Evolutionary conservation across 2,113 vertebrate species (phyloP).

Genomic region (Pelecanus crispus): DNA sequence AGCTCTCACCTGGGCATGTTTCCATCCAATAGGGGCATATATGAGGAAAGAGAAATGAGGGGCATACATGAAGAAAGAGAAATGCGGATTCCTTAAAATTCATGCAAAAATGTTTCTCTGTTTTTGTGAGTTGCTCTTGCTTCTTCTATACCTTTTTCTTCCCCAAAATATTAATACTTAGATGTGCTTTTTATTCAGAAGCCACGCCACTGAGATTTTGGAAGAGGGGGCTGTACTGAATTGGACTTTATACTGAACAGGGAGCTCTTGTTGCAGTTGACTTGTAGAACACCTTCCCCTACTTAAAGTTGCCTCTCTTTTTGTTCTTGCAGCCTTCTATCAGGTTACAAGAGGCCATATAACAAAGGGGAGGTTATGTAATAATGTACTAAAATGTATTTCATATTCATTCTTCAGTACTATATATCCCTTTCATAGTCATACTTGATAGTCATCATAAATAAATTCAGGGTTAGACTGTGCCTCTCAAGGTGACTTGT

Average conservation of each 20-base stretch:
- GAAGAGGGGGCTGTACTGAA: background rate
- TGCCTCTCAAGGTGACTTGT: slow-evolving; percentile 40
- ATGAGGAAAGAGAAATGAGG: background rate
- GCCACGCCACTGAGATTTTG: background rate
- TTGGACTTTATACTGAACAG: background rate
- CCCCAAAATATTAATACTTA: background rate
- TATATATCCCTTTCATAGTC: slow-evolving; percentile 1
- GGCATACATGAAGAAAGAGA: background rate
- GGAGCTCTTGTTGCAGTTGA: background rate
- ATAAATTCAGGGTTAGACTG: slow-evolving; percentile 29
- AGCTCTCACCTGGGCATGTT: background rate
- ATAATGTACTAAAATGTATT: background rate
- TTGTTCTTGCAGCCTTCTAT: background rate
- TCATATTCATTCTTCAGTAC: slow-evolving; percentile 19
- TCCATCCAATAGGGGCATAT: rapidly evolving
- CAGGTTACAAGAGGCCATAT: background rate
- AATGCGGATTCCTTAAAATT: background rate
- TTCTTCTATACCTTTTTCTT: background rate
- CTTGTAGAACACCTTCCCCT: background rate
- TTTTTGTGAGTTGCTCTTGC: background rate
- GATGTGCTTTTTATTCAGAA: background rate
- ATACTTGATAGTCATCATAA: background rate
- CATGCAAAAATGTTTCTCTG: background rate
- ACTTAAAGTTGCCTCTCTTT: background rate
- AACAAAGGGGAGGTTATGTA: background rate